These are phyloP conservation scores for Drosophila cognata DNA, from an alignment of 2,888 invertebrate genomes.

Conservation along the genomic window DNA sequence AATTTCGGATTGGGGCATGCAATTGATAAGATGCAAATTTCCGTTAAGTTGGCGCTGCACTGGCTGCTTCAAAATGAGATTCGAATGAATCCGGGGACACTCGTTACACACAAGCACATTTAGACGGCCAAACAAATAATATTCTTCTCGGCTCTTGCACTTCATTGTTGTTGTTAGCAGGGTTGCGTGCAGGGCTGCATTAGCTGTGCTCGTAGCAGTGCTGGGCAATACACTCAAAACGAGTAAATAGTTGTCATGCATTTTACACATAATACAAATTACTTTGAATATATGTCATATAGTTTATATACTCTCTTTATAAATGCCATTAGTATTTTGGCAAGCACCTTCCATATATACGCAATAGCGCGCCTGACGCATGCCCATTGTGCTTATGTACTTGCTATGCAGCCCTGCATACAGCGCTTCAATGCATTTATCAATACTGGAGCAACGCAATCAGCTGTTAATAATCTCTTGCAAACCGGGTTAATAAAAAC, in stretches of 20 bases:
- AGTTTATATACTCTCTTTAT: background rate
- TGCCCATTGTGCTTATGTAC: slow-evolving; percentile 1
- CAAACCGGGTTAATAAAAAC: slow-evolving; percentile 88
- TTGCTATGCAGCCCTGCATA: slow-evolving; percentile 13
- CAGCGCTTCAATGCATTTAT: background rate
- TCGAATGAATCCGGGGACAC: slow-evolving; percentile 54
- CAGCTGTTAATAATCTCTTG: slow-evolving; percentile 85
- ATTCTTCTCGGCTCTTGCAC: slow-evolving; percentile 61
- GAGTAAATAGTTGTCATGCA: background rate
- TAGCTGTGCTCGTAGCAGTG: slow-evolving; percentile 30
- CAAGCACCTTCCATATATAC: too few species aligned
- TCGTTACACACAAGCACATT: slow-evolving; percentile 64
- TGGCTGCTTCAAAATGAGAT: slow-evolving; percentile 49
- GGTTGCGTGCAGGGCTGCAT: slow-evolving; percentile 46
- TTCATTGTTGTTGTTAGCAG: slow-evolving; percentile 59
- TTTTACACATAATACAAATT: background rate
- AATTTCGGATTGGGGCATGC: background rate
- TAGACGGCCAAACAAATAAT: slow-evolving; percentile 62
- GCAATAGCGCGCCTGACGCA: slow-evolving; percentile 1
- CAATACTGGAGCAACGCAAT: slow-evolving; percentile 8
- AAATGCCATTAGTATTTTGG: too few species aligned
- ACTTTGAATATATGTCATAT: too few species aligned
- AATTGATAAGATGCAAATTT: slow-evolving; percentile 46
- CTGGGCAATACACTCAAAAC: background rate
- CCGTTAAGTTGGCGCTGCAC: slow-evolving; percentile 64